Conservation (phyloP, 2,888 invertebrate species). For the Drosophila nr. fundita region DNA sequence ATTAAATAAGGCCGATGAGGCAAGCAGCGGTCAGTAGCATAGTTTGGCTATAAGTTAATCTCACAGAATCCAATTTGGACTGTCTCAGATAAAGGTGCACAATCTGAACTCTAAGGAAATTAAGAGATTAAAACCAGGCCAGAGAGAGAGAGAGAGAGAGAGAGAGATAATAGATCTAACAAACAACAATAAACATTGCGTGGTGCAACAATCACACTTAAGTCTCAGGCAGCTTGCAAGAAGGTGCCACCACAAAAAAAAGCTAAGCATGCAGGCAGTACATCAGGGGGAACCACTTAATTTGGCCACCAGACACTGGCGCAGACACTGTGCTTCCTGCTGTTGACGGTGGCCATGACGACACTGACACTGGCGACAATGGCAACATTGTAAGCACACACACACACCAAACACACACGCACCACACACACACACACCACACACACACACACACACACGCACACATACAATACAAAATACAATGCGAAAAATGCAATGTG, state of each 20-base stretch:
- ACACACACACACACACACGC: constrained; percentile 26
- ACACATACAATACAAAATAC: constrained; percentile 52
- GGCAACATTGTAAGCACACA: constrained; percentile 54
- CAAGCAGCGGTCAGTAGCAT: too few species aligned
- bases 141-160: too few species aligned
- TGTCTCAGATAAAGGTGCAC: background rate
- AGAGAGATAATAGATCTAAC: background rate
- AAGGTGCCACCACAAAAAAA: constrained; percentile 2
- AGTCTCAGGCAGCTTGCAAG: too few species aligned
- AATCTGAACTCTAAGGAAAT: background rate
- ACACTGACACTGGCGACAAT: constrained; percentile 16
- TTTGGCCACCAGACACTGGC: constrained; percentile 52
- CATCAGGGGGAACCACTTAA: constrained; percentile 11
- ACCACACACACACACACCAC: constrained; percentile 7
- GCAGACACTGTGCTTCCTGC: constrained; percentile 38
- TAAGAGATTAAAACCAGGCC: background rate
- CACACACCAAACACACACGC: too few species aligned
- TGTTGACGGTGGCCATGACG: constrained; percentile 9
- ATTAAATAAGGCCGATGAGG: too few species aligned
- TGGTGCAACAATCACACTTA: background rate
- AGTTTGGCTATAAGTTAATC: too few species aligned
- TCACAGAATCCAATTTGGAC: background rate
- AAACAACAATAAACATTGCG: background rate
- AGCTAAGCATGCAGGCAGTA: constrained; percentile 1
- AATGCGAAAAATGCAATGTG: constrained; percentile 37